Evolutionary conservation across 2,888 invertebrate species (phyloP), one percentile per base, ranked within the genome.

Genomic region (Lagria hirta): DNA sequence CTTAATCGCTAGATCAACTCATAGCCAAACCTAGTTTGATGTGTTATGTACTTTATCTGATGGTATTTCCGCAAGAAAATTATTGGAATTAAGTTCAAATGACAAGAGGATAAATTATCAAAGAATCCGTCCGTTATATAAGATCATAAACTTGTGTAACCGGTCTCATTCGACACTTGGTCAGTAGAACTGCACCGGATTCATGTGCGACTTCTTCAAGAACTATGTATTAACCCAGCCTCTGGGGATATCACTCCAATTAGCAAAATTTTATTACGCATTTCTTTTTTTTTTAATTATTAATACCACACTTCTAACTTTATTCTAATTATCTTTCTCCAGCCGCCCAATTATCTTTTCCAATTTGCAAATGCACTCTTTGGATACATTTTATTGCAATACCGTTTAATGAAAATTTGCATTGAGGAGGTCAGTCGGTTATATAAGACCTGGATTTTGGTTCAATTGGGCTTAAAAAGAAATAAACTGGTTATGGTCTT

Each of bases 171-270:
- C 26, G 50, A 46, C 52, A 56, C 52, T 57, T 54, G 54, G 56
- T 54, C 56, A 54, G 49, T 54, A 49, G 53, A 47, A 45, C 48
- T 49, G 38, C 48, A 48, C 53, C 51, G 53, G 42, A n/a, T 53
- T 48, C 38, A 41, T 53, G 35, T 43, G 29, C 28, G 27, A 35
- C 34, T 43, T 42, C 35, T 35, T 35, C 35, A 10, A 35, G 42
- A n/a, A n/a, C n/a, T n/a, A n/a, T n/a, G n/a, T 17, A 37, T 5
- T 20, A 22, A 35, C 36, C 36, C 14, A 37, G 37, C 37, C 37
- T 37, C 28, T 14, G 15, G 37, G 24, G 17, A 8, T 12, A n/a
- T n/a, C n/a, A 26, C 28, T 37, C 13, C 28, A 27, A 27, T 36
- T 28, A 21, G 37, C 21, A 37, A 28, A 37, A 37, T 28, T 28